Conservation (phyloP, 2,797 vertebrate genomes). For the Gorsachius magnificus region DNA sequence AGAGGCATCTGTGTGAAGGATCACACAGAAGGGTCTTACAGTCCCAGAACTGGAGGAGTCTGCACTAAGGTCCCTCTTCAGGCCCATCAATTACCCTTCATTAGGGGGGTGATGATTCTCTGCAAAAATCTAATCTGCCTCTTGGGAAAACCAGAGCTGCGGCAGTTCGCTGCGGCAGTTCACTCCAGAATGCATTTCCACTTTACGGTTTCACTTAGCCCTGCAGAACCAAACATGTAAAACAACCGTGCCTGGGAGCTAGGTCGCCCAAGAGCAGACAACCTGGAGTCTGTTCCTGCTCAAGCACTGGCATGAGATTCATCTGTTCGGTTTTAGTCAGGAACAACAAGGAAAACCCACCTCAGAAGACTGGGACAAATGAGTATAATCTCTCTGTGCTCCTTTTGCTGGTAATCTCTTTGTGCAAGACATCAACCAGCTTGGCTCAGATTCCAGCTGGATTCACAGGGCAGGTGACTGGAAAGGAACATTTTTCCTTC, state of each 20-base stretch:
- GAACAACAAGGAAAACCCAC: neutral
- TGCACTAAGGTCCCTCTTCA: neutral
- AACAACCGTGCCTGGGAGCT: neutral
- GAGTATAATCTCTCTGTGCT: neutral
- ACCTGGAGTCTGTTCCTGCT: neutral
- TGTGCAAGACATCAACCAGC: neutral
- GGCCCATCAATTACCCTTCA: constrained; percentile 18
- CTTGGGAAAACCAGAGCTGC: neutral
- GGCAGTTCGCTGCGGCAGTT: neutral
- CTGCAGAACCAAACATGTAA: neutral
- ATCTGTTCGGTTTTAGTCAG: neutral
- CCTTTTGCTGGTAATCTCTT: neutral
- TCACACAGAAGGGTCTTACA: constrained; percentile 30
- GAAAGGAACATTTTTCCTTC: neutral
- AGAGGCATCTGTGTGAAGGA: constrained; percentile 36
- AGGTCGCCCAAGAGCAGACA: neutral
- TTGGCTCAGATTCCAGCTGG: neutral
- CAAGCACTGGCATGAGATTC: neutral
- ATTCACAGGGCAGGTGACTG: neutral
- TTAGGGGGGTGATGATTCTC: constrained; percentile 17
- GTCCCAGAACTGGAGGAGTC: neutral
- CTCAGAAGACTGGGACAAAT: neutral
- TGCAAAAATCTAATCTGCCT: constrained; percentile 32
- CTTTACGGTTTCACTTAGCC: neutral
- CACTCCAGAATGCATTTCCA: neutral